Evolutionary conservation across 2,888 invertebrate species (phyloP).

Genomic region (Acleris cristana): DNA sequence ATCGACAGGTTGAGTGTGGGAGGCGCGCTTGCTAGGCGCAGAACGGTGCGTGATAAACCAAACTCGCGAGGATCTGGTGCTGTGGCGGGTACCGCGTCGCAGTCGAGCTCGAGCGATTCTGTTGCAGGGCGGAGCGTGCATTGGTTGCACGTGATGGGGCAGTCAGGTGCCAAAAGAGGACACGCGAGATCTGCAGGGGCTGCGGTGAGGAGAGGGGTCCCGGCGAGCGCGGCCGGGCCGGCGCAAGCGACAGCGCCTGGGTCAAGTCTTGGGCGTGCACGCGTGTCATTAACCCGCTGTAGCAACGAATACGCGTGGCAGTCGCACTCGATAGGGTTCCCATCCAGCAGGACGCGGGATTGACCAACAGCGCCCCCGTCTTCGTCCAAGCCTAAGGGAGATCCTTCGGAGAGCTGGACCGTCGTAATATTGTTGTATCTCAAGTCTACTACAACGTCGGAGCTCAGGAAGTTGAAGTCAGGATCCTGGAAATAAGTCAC

Average conservation of each 20-base stretch:
- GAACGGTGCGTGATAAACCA: conserved; percentile 28
- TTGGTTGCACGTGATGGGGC: conserved; percentile 27
- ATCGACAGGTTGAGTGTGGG: conserved; percentile 10
- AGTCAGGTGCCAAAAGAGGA: conserved; percentile 32
- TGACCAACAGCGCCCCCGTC: conserved; percentile 6
- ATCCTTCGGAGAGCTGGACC: conserved; percentile 5
- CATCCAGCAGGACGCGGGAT: conserved; percentile 44
- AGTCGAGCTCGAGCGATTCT: conserved; percentile 18
- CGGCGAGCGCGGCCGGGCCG: conserved; percentile 37
- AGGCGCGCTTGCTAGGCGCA: conserved; percentile 21
- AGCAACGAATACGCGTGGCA: conserved; percentile 49
- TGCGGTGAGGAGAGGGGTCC: conserved; percentile 39
- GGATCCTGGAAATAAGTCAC: conserved; percentile 19
- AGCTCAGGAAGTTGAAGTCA: conserved; percentile 21
- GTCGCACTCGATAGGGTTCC: conserved; percentile 56
- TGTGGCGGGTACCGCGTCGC: conserved; percentile 12
- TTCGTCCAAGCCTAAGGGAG: not conserved
- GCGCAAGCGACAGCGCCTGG: conserved; percentile 16
- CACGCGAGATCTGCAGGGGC: conserved; percentile 39
- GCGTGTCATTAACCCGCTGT: conserved; percentile 33
- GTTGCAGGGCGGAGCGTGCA: conserved; percentile 34
- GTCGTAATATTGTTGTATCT: conserved; percentile 26
- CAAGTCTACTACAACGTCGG: conserved; percentile 16
- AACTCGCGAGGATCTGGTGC: conserved; percentile 7
- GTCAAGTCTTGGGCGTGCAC: conserved; percentile 7